phyloP scores from a whole-genome alignment of 2,113 vertebrate genomes.

The Ciconia stormi region DNA sequence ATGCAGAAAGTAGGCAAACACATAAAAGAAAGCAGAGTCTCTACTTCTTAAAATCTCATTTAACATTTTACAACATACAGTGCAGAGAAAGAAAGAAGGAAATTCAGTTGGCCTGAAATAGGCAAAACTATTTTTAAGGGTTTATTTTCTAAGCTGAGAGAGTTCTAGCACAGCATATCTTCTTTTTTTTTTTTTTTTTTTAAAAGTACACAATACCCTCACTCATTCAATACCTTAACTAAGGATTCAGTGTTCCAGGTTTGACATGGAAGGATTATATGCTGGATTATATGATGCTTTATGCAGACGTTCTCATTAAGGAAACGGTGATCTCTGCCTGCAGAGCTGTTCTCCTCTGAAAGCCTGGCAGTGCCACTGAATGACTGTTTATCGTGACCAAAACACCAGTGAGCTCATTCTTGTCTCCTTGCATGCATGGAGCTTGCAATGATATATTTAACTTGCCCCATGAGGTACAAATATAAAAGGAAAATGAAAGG shows the following conservation, averaged over 20 bases:
- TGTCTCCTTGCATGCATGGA: background rate
- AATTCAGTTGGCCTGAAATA: background rate
- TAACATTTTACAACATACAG: background rate
- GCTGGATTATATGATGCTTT: background rate
- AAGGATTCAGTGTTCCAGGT: background rate
- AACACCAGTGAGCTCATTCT: background rate
- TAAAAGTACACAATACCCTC: background rate
- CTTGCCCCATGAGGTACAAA: background rate
- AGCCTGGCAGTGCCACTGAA: background rate
- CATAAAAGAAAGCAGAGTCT: background rate
- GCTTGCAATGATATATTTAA: background rate
- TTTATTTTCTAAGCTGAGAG: background rate
- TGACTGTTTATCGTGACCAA: background rate
- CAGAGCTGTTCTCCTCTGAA: background rate
- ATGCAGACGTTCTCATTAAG: background rate
- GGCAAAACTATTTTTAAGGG: background rate
- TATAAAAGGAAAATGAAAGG: background rate
- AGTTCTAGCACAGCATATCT: background rate
- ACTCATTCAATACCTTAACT: background rate
- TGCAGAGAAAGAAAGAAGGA: background rate
- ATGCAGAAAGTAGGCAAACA: background rate
- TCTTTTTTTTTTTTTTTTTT: background rate
- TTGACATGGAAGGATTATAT: background rate
- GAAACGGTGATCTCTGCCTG: background rate
- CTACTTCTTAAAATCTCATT: background rate